Conservation (phyloP, 2,113 vertebrate genomes). For the Pheucticus melanocephalus region DNA sequence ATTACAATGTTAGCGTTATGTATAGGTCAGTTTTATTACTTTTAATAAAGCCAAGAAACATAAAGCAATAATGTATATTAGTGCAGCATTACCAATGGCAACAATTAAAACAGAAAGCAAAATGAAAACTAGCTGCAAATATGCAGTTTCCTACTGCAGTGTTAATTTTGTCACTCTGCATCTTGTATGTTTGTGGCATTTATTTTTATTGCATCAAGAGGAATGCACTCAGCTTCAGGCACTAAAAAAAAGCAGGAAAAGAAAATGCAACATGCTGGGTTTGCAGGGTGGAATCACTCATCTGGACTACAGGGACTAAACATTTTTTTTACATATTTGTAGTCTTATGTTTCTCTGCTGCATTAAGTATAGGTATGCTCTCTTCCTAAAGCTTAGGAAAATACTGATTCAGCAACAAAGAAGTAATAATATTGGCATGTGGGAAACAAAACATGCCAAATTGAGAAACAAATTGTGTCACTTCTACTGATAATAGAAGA, state of each 20-base stretch:
- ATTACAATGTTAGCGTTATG: not conserved
- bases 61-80: not conserved
- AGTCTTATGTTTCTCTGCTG: not conserved
- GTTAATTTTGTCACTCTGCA: conserved; percentile 14
- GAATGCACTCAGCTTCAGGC: not conserved
- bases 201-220: conserved; percentile 1
- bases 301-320: not conserved
- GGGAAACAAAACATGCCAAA: not conserved
- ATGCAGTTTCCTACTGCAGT: not conserved
- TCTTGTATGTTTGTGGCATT: not conserved
- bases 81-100: not conserved
- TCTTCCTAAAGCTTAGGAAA: not conserved
- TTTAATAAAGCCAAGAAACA: conserved; percentile 25
- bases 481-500: not conserved
- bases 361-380: not conserved
- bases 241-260: not conserved
- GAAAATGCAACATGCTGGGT: not conserved
- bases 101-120: conserved; percentile 14
- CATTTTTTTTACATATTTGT: not conserved
- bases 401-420: not conserved
- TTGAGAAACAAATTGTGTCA: not conserved
- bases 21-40: conserved; percentile 36
- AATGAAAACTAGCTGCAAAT: not conserved
- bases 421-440: not conserved
- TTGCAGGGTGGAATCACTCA: not conserved